A percentile compares a stretch with the other conserved stretches of the same genome.
phyloP scores from a whole-genome alignment of 2,113 vertebrate species.

The Onychostoma macrolepis region DNA sequence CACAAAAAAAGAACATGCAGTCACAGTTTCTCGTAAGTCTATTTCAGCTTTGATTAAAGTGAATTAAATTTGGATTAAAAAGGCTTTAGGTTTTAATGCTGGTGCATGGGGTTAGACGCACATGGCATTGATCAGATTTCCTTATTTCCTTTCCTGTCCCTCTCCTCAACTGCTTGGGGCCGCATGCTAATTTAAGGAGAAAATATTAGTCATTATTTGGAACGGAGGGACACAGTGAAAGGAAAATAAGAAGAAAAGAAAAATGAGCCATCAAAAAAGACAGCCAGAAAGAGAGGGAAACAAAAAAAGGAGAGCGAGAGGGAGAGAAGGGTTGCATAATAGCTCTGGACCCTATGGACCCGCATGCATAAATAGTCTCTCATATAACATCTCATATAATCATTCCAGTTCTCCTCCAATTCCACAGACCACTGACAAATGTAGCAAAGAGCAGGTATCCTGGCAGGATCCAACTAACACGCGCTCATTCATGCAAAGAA shows the following conservation, averaged over 20 bases:
- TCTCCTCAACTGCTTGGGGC: slow-evolving; percentile 39
- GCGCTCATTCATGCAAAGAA: slow-evolving; percentile 2
- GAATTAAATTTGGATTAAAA: slow-evolving; percentile 39
- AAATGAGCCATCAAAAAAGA: slow-evolving; percentile 53
- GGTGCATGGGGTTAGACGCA: slow-evolving; percentile 47
- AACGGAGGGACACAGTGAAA: slow-evolving; percentile 57
- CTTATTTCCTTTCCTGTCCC: slow-evolving; percentile 35
- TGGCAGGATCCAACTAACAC: slow-evolving; percentile 20
- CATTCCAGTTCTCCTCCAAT: slow-evolving; percentile 31
- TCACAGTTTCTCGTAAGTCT: slow-evolving; percentile 27
- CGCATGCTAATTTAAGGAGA: slow-evolving; percentile 64
- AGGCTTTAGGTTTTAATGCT: slow-evolving; percentile 1
- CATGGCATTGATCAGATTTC: slow-evolving; percentile 56
- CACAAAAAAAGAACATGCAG: slow-evolving; percentile 14
- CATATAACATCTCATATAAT: slow-evolving; percentile 35
- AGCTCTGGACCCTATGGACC: slow-evolving; percentile 19
- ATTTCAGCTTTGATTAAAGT: slow-evolving; percentile 35
- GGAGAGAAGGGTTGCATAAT: slow-evolving; percentile 14
- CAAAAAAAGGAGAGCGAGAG: neutral
- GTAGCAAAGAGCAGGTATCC: slow-evolving; percentile 35
- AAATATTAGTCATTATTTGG: slow-evolving; percentile 73
- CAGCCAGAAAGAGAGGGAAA: neutral
- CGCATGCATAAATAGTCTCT: slow-evolving; percentile 27
- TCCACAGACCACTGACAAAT: slow-evolving; percentile 40
- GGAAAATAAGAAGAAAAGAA: slow-evolving; percentile 63